These are phyloP conservation scores for Patella ulyssiponensis DNA, from an alignment of 2,888 invertebrate species.

Conservation along the genomic window DNA sequence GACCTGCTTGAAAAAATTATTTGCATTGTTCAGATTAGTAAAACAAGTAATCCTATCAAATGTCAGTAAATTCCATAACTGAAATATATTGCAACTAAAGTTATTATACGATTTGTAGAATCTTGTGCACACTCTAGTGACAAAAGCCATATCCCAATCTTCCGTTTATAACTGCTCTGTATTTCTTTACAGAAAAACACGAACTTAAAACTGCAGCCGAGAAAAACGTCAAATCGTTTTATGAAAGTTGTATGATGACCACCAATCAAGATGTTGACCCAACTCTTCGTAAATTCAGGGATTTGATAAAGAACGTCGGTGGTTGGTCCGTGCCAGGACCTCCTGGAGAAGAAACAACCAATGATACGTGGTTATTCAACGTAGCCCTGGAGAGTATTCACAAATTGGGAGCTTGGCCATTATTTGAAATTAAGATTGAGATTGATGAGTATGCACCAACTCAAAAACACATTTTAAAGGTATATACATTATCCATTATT, in stretches of 20 bases:
- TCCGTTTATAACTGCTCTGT: neutral
- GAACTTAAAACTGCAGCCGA: conserved; percentile 39
- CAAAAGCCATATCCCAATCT: too few relatives aligned
- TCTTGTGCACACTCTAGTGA: too few relatives aligned
- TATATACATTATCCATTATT: conserved; percentile 20
- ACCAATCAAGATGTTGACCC: conserved; percentile 36
- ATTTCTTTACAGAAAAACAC: conserved; percentile 41
- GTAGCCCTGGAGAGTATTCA: conserved; percentile 51
- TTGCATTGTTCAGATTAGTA: too few relatives aligned
- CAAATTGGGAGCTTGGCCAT: conserved; percentile 55
- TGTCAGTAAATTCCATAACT: too few relatives aligned
- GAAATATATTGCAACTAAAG: too few relatives aligned
- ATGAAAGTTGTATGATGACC: conserved; percentile 57
- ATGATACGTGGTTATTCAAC: conserved; percentile 36
- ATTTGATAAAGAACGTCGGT: conserved; percentile 43
- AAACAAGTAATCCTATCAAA: too few relatives aligned
- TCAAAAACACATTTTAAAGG: conserved; percentile 59
- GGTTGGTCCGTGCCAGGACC: conserved; percentile 39
- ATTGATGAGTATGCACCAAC: conserved; percentile 57
- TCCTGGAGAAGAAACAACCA: conserved; percentile 16
- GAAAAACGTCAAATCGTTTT: conserved; percentile 51
- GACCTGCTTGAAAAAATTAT: too few relatives aligned
- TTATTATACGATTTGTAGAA: too few relatives aligned
- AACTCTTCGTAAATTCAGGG: conserved; percentile 45
- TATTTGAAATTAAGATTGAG: conserved; percentile 56